Conservation (phyloP, 2,113 vertebrate genomes). For the Pterocles burchelli region DNA sequence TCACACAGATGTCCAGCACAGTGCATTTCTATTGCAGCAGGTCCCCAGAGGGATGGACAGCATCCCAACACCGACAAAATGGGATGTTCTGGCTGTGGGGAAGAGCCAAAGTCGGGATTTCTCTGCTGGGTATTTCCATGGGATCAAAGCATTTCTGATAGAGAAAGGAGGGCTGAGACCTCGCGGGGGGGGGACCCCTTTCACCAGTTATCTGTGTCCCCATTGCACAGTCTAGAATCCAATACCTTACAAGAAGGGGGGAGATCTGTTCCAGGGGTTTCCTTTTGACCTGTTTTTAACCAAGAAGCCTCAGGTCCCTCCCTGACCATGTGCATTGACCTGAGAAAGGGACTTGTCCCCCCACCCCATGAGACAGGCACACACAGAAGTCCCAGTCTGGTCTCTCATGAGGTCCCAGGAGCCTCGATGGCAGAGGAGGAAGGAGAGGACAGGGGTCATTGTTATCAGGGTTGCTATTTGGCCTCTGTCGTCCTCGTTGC, state of each 20-base stretch:
- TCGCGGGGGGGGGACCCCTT: background rate
- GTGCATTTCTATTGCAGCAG: rapidly evolving
- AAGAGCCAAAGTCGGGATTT: background rate
- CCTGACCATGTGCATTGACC: background rate
- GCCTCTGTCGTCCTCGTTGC: background rate
- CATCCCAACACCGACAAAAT: background rate
- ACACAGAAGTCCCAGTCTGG: background rate
- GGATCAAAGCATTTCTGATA: background rate
- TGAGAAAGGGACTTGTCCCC: background rate
- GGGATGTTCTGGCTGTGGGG: background rate
- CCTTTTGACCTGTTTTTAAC: background rate
- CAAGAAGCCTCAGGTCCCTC: background rate
- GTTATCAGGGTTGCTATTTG: background rate
- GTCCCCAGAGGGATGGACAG: background rate
- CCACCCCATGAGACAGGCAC: rapidly evolving
- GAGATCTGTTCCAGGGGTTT: background rate
- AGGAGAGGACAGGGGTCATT: background rate
- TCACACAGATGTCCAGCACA: background rate
- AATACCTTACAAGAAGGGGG: background rate
- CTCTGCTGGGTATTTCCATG: background rate
- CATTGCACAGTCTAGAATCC: background rate
- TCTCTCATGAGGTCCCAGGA: background rate
- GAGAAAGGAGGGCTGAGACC: background rate
- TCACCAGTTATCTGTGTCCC: background rate
- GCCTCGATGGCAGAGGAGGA: background rate